phyloP scores from a whole-genome alignment of 2,888 invertebrate genomes.

The Andrena camellia region DNA sequence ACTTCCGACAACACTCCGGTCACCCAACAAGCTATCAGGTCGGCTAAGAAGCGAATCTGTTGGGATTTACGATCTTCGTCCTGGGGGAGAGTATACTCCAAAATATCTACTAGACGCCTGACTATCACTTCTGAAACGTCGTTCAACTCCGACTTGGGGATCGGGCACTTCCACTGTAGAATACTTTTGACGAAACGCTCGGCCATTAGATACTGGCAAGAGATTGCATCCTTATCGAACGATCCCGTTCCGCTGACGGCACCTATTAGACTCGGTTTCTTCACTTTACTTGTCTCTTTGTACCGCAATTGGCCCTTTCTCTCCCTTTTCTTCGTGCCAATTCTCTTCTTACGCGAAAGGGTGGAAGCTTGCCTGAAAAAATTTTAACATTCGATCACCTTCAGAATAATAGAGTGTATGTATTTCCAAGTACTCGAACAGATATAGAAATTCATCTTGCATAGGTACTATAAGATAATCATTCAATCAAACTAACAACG shows the following conservation, averaged over 20 bases:
- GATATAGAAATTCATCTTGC: too few relatives aligned
- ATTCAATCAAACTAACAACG: not conserved
- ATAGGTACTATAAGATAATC: too few relatives aligned
- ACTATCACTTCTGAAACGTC: slow-evolving; percentile 79
- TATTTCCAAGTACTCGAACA: not conserved
- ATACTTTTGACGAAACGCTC: slow-evolving; percentile 80
- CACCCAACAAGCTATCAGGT: slow-evolving; percentile 80
- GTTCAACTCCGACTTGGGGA: slow-evolving; percentile 74
- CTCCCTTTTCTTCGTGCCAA: slow-evolving; percentile 38
- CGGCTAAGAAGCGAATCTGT: slow-evolving; percentile 79
- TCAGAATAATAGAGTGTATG: not conserved
- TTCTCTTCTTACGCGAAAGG: slow-evolving; percentile 58
- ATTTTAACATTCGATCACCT: not conserved
- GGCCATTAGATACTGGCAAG: slow-evolving; percentile 79
- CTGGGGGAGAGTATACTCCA: slow-evolving; percentile 71
- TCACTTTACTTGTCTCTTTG: slow-evolving; percentile 36
- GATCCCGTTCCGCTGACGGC: not conserved
- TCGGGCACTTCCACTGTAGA: slow-evolving; percentile 74
- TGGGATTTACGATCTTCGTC: slow-evolving; percentile 78
- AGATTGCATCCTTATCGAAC: slow-evolving; percentile 71
- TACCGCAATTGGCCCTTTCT: slow-evolving; percentile 3
- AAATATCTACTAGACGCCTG: slow-evolving; percentile 66
- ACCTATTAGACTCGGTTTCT: slow-evolving; percentile 12
- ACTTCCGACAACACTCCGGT: slow-evolving; percentile 78
- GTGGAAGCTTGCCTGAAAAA: slow-evolving; percentile 77